Evolutionary conservation across 2,113 vertebrate genomes (phyloP), one percentile per base, ranked within the genome.

Genomic region (Pomatorhinus ruficollis): DNA sequence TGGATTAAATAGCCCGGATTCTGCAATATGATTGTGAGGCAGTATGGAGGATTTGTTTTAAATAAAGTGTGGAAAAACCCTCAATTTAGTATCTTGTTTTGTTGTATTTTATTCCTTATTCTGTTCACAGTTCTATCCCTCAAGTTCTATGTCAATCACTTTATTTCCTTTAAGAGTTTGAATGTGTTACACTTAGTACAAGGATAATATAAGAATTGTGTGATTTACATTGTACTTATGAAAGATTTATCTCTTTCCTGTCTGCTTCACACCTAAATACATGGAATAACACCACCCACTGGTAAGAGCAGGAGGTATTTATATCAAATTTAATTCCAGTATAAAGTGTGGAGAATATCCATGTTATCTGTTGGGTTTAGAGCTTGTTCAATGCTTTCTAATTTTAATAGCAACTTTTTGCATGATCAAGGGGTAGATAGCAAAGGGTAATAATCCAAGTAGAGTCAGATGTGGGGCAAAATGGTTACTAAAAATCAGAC

Each of bases 271-370:
- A 97, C 95, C 97, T 98, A 98, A 98, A 98, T 97, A 97, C 97
- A 97, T 98, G 99, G 99, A 99, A 98, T 98, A 98, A 98, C 98
- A 97, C 98, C 98, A 98, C 98, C 97, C 98, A 97, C 98, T 98
- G 99, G 98, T 98, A 99, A 99, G 99, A 99, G 98, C 99, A 99
- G 99, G 99, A 99, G 99, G 99, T 99, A 99, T 98, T 98, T 98
- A 97, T 98, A 98, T 98, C 92, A 95, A 98, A 97, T 98, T 98
- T 98, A 98, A 98, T 98, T 98, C 93, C 97, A 97, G 95, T 98
- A 95, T 98, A 97, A 98, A 98, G 95, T 98, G 97, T 98, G 97
- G 95, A 98, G 97, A 98, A 95, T 93, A 98, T 96, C 96, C 97
- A 97, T 98, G 97, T 98, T 97, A 97, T 97, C 93, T 98, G 97